Base-by-base conservation (phyloP, 1,140 invertebrate genomes). In the Lucilia sericata region DNA sequence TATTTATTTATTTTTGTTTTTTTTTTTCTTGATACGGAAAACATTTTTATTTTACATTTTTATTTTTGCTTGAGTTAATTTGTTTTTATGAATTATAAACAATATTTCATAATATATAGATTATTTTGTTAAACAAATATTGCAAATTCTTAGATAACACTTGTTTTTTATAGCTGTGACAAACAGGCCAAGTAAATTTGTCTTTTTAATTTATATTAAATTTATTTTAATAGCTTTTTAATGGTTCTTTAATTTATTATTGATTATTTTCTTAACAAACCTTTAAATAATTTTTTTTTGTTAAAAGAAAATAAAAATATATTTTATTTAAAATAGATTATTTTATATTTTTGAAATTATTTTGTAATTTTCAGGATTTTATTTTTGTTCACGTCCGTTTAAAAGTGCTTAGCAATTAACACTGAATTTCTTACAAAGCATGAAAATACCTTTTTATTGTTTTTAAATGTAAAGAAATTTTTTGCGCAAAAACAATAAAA, bases 381-480 rank as follows among this genome's bases (percentile, higher is more conserved):
- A 17, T 17, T n/a, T 2, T 60, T n/a, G 2, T n/a, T 7, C 2
- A 25, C 65, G 19, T 70, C 65, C 65, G 65, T n/a, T 25, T 70
- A 70, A 70, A 10, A 2, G 19, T 70, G 19, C 21, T 70, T 12
- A 70, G 10, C 65, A 70, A 19, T 19, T 70, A 21, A 25, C 65
- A 70, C 65, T 21, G 19, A 21, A 2, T 70, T 19, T 21, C 19
- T 21, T 70, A 70, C n/a, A 70, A 21, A 70, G 65, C 19, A 25
- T 70, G 19, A 10, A 70, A 60, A 60, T 60, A 60, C n/a, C 55
- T 60, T 60, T 60, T 60, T 70, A 70, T 70, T 70, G 65, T 70
- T 70, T 30, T 2, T 19, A 70, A 25, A 70, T 21, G 65, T 70
- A 60, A 60, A n/a, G 55, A 60, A 60, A 60, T 14, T 60, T n/a